Conservation (phyloP, 2,113 vertebrate genomes). For the Serilophus lunatus region DNA sequence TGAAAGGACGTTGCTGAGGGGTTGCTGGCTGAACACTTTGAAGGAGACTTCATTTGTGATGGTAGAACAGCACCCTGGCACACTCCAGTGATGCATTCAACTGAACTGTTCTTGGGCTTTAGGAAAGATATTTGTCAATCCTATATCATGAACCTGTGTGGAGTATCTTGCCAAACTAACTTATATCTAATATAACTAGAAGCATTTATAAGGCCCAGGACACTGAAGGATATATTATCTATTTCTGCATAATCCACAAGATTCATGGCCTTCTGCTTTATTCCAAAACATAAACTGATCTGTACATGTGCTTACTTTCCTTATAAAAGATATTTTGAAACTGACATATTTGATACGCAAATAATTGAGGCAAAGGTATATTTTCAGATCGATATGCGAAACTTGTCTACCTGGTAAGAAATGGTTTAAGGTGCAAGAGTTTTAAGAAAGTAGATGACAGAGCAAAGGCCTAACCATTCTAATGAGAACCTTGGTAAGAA, state of each 20-base stretch:
- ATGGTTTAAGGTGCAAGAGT: background rate
- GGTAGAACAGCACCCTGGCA: background rate
- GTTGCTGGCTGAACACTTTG: background rate
- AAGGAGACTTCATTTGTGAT: background rate
- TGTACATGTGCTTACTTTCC: background rate
- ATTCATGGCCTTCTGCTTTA: background rate
- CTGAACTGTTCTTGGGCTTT: background rate
- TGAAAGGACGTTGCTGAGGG: conserved; percentile 2
- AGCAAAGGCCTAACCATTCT: background rate
- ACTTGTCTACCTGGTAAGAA: background rate
- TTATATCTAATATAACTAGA: background rate
- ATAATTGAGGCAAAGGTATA: background rate
- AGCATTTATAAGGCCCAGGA: background rate
- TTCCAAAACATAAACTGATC: background rate
- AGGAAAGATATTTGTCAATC: background rate
- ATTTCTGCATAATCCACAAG: background rate
- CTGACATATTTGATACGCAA: background rate
- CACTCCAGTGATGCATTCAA: background rate
- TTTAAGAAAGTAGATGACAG: background rate
- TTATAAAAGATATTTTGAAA: background rate
- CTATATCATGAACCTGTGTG: background rate
- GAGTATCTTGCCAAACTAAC: background rate
- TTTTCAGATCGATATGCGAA: background rate
- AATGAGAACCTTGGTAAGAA: background rate
- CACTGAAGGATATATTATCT: background rate